Evolutionary conservation across 2,888 invertebrate genomes (phyloP), one percentile per base, ranked within the genome.

Genomic region (Xylota sylvarum): DNA sequence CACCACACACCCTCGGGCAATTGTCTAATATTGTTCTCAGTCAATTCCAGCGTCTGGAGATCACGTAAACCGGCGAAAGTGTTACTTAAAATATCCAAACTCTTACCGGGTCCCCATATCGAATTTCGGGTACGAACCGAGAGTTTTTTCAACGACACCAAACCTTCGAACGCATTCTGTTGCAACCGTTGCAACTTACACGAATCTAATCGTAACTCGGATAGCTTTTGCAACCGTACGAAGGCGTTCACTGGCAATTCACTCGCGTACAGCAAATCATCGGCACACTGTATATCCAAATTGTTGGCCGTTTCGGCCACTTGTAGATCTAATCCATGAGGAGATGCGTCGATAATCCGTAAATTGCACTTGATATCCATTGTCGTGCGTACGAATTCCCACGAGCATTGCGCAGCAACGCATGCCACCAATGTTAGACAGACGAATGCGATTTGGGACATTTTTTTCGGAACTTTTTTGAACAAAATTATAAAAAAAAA

Each of bases 1-100:
- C 97, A 97, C 91, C 97, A 96, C 88, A 95, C 94, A 89, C 95
- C 96, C 89, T 96, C 95, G 55, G 97, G 97, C 91, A 97, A 92
- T 88, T 95, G 95, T 89, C 96, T 94, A 88, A 98, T 94, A 93
- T 97, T 97, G 93, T 97, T 97, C 93, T 96, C 95, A 90, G 95
- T 95, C 92, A 98, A 93, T 93, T 97, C 96, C 90, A 97, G 93
- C 79, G 94, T 94, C 91, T 96, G 96, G 65, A 98, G 93, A 92
- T 97, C 97, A 90, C 95, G 95, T 89, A 98, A 93, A 86, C 97
- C 97, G 89, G 94, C 94, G 90, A 98, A 95, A 87, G 96, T 95
- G 89, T 94, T 95, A 87, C 95, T 93, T 82, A 94, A 94, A 90
- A 97, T 92, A 90, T 97, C 97, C 90, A 98, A 94, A 89, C 94